Percentiles rank a stretch among this genome's conserved stretches.
phyloP scores from a whole-genome alignment of 1,140 invertebrate species.

The Calosoma granatense region DNA sequence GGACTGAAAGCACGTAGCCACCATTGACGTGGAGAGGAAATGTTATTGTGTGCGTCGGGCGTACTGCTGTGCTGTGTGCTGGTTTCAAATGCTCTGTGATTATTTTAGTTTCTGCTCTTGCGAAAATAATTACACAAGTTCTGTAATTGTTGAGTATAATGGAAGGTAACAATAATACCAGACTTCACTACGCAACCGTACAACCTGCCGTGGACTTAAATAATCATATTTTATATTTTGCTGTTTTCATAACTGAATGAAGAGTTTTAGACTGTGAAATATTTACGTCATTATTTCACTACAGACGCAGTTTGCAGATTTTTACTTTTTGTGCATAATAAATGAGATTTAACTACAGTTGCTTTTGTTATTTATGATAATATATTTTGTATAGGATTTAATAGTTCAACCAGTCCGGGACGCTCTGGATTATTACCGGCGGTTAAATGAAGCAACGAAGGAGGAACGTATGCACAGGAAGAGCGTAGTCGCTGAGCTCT shows the following conservation, averaged over 20 bases:
- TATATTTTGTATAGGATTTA: slow-evolving; percentile 29
- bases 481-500: slow-evolving; percentile 39
- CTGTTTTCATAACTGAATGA: too few relatives aligned
- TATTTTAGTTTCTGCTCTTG: not conserved
- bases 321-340: too few relatives aligned
- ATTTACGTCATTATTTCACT: too few relatives aligned
- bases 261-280: too few relatives aligned
- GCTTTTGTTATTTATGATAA: too few relatives aligned
- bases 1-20: not conserved
- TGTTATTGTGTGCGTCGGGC: not conserved
- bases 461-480: slow-evolving; percentile 50
- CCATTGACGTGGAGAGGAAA: not conserved
- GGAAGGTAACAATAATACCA: too few relatives aligned
- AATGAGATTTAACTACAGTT: too few relatives aligned
- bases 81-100: not conserved
- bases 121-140: not conserved
- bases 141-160: not conserved
- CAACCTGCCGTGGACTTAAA: too few relatives aligned
- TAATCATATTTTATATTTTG: too few relatives aligned
- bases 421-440: slow-evolving; percentile 48
- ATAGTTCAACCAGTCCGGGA: slow-evolving; percentile 44
- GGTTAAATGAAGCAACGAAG: slow-evolving; percentile 53
- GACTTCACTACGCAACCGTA: too few relatives aligned
- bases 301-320: too few relatives aligned
- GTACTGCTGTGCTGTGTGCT: not conserved